Evolutionary conservation across 2,797 vertebrate genomes (phyloP).

Genomic region (Sphaeramia orbicularis): DNA sequence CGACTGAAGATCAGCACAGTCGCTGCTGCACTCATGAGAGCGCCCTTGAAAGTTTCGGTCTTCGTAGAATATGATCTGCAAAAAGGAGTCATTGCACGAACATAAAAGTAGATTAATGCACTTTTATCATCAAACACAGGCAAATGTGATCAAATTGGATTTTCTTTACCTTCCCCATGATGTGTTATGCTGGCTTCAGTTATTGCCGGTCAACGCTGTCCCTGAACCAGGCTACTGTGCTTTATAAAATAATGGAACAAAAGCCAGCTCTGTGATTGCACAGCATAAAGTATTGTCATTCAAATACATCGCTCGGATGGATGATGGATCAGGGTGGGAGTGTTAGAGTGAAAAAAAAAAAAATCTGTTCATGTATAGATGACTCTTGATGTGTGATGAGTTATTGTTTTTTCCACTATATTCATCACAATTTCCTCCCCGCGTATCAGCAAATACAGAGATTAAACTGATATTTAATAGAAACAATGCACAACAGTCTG

Average conservation of each 20-base stretch:
- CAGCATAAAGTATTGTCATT: slow-evolving; percentile 87
- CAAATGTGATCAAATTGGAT: neutral
- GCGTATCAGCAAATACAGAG: slow-evolving; percentile 57
- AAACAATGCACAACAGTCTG: slow-evolving; percentile 8
- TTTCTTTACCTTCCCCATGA: slow-evolving; percentile 82
- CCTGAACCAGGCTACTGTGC: slow-evolving; percentile 62
- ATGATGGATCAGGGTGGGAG: slow-evolving; percentile 63
- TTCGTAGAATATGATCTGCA: slow-evolving; percentile 84
- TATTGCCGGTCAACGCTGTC: slow-evolving; percentile 54
- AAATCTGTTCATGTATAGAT: slow-evolving; percentile 70
- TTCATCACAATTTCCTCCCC: slow-evolving; percentile 69
- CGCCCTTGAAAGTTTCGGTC: slow-evolving; percentile 84
- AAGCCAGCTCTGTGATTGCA: slow-evolving; percentile 73
- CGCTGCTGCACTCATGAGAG: slow-evolving; percentile 82
- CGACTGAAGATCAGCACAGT: slow-evolving; percentile 82
- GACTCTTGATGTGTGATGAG: slow-evolving; percentile 55
- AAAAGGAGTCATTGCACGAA: neutral
- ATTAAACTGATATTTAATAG: slow-evolving; percentile 44
- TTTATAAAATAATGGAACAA: slow-evolving; percentile 77
- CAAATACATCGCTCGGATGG: slow-evolving; percentile 74
- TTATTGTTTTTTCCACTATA: slow-evolving; percentile 67
- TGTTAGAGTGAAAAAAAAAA: slow-evolving; percentile 25
- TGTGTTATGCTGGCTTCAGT: slow-evolving; percentile 58
- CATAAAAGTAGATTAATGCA: neutral
- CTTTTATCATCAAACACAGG: too few species aligned